These are phyloP conservation scores for Entomyzon cyanotis DNA, from an alignment of 2,113 vertebrate species.

Conservation along the genomic window DNA sequence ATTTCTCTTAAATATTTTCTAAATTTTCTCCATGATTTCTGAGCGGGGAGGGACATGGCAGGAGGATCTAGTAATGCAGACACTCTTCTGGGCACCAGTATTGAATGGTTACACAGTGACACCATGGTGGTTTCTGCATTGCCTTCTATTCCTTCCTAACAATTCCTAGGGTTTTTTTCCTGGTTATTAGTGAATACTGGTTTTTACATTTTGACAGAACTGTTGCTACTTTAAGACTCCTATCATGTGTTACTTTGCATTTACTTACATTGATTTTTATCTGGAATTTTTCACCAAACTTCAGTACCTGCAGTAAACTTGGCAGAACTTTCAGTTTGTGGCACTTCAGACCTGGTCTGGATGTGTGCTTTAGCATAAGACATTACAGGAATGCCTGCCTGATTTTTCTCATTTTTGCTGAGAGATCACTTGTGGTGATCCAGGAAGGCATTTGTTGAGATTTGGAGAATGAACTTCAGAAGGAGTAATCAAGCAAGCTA, in stretches of 20 bases:
- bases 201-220: not conserved
- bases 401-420: not conserved
- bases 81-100: not conserved
- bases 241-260: not conserved
- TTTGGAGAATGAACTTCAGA: not conserved
- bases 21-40: not conserved
- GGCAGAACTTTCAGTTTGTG: not conserved
- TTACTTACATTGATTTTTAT: not conserved
- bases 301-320: not conserved
- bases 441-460: not conserved
- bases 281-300: not conserved
- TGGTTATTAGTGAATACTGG: not conserved
- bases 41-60: not conserved
- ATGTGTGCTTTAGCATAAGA: not conserved
- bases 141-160: not conserved
- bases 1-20: not conserved
- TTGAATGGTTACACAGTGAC: not conserved
- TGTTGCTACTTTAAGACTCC: not conserved
- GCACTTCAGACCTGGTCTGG: not conserved
- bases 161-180: not conserved
- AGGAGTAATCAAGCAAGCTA: not conserved
- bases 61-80: not conserved
- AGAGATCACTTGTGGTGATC: not conserved
- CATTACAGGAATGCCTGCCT: not conserved
- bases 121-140: not conserved